A percentile compares a stretch with the other conserved stretches of the same genome.
Conservation (phyloP, 2,113 vertebrate genomes). For the Alethe diademata region DNA sequence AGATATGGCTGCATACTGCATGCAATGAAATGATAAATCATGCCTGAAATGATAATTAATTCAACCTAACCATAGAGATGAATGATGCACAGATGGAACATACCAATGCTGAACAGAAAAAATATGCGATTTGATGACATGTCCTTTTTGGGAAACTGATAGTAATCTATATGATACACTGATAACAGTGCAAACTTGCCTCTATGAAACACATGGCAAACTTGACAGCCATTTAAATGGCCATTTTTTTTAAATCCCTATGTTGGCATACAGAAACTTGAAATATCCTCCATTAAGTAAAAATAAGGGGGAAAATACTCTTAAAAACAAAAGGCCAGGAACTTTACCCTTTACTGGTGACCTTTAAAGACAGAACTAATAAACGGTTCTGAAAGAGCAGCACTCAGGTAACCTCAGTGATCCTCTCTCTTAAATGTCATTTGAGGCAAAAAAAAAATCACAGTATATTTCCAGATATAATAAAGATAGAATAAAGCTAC, state of each 20-base stretch:
- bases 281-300: constrained; percentile 50
- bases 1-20: not conserved
- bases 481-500: not conserved
- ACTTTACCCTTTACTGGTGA: constrained; percentile 62
- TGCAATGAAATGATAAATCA: not conserved
- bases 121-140: not conserved
- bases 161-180: not conserved
- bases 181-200: not conserved
- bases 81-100: not conserved
- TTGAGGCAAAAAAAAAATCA: not conserved
- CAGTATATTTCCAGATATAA: not conserved
- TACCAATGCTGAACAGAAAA: not conserved
- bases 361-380: constrained; percentile 68
- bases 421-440: constrained; percentile 55
- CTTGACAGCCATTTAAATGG: not conserved
- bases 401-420: not conserved
- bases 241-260: not conserved
- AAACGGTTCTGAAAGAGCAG: constrained; percentile 49
- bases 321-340: constrained; percentile 48
- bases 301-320: constrained; percentile 12
- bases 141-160: not conserved
- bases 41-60: not conserved
- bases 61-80: not conserved
- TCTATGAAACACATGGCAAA: not conserved
- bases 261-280: not conserved